Percentiles rank a stretch among this genome's conserved stretches.
Conservation (phyloP, 2,888 invertebrate species). For the Drosophila nigricruria region DNA sequence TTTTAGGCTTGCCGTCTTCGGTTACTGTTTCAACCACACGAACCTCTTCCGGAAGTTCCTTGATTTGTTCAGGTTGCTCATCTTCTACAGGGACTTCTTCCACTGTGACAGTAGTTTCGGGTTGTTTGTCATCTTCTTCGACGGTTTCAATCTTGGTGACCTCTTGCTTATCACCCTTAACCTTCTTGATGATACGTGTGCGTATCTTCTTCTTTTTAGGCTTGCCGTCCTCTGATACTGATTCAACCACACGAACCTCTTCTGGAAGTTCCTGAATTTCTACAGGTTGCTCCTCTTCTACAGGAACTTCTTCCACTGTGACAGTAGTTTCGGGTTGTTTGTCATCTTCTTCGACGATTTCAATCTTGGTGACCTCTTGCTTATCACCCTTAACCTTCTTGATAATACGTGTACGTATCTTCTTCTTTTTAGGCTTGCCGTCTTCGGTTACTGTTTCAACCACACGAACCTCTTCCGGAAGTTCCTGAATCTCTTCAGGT, state of each 20-base stretch:
- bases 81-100: slow-evolving; percentile 21
- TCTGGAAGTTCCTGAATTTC: slow-evolving; percentile 25
- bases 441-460: slow-evolving; percentile 25
- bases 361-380: slow-evolving; percentile 33
- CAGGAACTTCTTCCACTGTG: slow-evolving; percentile 20
- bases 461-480: slow-evolving; percentile 23
- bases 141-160: slow-evolving; percentile 31
- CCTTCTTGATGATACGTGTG: slow-evolving; percentile 29
- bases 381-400: slow-evolving; percentile 17
- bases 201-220: slow-evolving; percentile 25
- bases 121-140: slow-evolving; percentile 25
- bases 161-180: slow-evolving; percentile 34
- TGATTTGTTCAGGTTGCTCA: slow-evolving; percentile 30
- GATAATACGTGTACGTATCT: slow-evolving; percentile 32
- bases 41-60: slow-evolving; percentile 47
- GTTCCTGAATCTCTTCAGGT: slow-evolving; percentile 12
- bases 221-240: slow-evolving; percentile 14
- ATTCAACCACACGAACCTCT: slow-evolving; percentile 16
- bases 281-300: slow-evolving; percentile 13
- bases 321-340: slow-evolving; percentile 30
- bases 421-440: slow-evolving; percentile 30
- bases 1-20: slow-evolving; percentile 45
- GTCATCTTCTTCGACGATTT: slow-evolving; percentile 32
- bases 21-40: slow-evolving; percentile 37
- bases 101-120: slow-evolving; percentile 24